A percentile compares a stretch with the other conserved stretches of the same genome.
phyloP scores from a whole-genome alignment of 2,888 invertebrate genomes.

The Julus scanicus region DNA sequence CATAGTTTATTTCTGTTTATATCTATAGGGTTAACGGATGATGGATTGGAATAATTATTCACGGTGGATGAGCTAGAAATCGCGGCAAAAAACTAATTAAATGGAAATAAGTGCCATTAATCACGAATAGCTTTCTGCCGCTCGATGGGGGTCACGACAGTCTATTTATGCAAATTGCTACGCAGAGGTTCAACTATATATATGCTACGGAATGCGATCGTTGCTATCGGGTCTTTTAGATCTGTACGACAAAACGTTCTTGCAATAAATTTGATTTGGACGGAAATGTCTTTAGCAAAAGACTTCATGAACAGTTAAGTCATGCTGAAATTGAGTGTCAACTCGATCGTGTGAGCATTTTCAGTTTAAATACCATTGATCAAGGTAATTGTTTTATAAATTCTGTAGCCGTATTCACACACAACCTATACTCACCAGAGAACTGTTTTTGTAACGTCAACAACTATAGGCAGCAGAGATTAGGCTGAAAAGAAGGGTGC shows the following conservation, averaged over 20 bases:
- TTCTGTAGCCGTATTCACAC: no score
- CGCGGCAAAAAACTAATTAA: slow-evolving; percentile 22
- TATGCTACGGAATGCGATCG: background rate
- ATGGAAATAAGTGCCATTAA: slow-evolving; percentile 42
- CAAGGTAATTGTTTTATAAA: no score
- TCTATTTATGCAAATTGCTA: slow-evolving; percentile 14
- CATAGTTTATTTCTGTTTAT: background rate
- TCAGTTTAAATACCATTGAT: no score
- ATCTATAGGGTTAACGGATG: background rate
- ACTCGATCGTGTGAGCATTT: no score
- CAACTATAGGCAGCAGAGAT: no score
- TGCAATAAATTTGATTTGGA: background rate
- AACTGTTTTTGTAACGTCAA: no score
- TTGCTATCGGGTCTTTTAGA: background rate
- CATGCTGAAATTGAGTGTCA: background rate
- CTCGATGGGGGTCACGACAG: background rate
- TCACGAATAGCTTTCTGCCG: slow-evolving; percentile 28
- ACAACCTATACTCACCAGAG: no score
- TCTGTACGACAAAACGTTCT: background rate
- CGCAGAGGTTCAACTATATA: background rate
- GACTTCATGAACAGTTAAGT: background rate
- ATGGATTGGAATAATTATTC: slow-evolving; percentile 32
- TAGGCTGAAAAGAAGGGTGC: no score
- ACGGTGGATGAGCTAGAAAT: background rate
- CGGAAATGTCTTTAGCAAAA: background rate